These are phyloP conservation scores for Stenodema calcarata DNA, from an alignment of 2,888 invertebrate genomes.

Conservation along the genomic window DNA sequence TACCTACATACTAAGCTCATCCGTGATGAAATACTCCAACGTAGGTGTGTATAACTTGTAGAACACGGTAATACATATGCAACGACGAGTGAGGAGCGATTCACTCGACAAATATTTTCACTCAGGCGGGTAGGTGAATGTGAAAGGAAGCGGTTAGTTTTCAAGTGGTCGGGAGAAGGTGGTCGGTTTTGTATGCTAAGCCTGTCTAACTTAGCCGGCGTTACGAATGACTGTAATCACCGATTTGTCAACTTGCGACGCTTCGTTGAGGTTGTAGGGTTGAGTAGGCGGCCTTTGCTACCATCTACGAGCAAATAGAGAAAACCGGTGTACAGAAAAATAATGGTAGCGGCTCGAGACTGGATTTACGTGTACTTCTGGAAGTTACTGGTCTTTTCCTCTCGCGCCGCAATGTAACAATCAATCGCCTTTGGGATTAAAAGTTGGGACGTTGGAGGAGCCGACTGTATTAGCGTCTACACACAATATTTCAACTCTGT, in stretches of 20 bases:
- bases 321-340: too few species aligned
- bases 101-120: not conserved
- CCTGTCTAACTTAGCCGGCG: not conserved
- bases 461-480: too few species aligned
- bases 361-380: too few species aligned
- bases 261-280: not conserved
- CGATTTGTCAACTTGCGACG: not conserved
- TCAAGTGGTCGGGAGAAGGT: not conserved
- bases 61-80: conserved; percentile 16
- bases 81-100: not conserved
- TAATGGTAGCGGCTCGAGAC: too few species aligned
- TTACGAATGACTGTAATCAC: conserved; percentile 4
- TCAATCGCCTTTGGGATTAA: too few species aligned
- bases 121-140: not conserved
- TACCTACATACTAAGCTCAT: not conserved
- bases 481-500: too few species aligned
- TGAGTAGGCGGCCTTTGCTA: not conserved
- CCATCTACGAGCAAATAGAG: not conserved
- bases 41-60: conserved; percentile 5
- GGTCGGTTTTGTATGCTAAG: conserved; percentile 5
- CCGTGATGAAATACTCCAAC: not conserved
- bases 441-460: too few species aligned
- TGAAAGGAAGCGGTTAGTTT: not conserved
- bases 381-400: too few species aligned
- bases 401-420: too few species aligned